phyloP scores from a whole-genome alignment of 2,888 invertebrate species.

The Sinelater perroti region DNA sequence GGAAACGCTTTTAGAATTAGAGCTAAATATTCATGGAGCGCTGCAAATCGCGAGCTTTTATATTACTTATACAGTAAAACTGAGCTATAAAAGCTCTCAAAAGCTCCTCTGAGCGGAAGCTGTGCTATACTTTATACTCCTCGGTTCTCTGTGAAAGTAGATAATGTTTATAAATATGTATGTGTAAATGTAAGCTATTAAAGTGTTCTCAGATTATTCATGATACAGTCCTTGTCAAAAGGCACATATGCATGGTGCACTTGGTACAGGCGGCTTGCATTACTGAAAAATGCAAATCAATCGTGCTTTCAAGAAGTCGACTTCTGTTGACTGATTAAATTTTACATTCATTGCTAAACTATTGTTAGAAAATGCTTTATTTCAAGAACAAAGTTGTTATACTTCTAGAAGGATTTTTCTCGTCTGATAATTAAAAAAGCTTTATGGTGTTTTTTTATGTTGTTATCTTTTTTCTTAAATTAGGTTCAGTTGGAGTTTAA shows the following conservation, averaged over 20 bases:
- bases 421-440: neutral
- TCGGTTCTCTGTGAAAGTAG: constrained; percentile 60
- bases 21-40: constrained; percentile 63
- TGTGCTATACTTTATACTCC: constrained; percentile 58
- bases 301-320: neutral
- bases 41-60: constrained; percentile 63
- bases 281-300: neutral
- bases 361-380: too few species aligned
- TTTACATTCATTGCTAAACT: too few species aligned
- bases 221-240: constrained; percentile 35
- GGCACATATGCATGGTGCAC: constrained; percentile 12
- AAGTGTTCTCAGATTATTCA: constrained; percentile 41
- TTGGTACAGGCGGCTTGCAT: neutral
- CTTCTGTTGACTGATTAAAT: too few species aligned
- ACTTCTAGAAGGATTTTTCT: too few species aligned
- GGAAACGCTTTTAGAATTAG: constrained; percentile 62
- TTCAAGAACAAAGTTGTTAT: too few species aligned
- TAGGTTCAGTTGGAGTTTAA: too few species aligned
- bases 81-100: constrained; percentile 61
- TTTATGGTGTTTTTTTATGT: neutral
- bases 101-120: constrained; percentile 56
- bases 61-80: constrained; percentile 60
- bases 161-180: constrained; percentile 64
- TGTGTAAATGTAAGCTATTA: constrained; percentile 60
- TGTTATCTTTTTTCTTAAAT: neutral